Conservation (phyloP, 2,888 invertebrate species). For the Drosophila kambysellisi region DNA sequence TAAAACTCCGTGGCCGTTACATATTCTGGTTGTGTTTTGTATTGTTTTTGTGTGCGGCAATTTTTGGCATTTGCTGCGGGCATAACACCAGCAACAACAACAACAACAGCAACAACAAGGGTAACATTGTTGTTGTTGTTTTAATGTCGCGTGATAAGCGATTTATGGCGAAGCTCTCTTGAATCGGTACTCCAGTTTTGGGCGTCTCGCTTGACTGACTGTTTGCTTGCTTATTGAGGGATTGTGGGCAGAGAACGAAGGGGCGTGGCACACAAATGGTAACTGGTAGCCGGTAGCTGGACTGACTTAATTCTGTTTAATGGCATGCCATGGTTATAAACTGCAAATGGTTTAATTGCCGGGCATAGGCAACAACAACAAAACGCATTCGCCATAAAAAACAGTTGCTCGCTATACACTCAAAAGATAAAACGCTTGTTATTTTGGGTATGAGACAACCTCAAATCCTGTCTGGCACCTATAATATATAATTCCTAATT, state of each 20-base stretch:
- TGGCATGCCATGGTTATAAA: constrained; percentile 78
- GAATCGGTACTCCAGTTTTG: constrained; percentile 74
- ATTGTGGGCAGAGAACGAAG: constrained; percentile 16
- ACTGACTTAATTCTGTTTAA: constrained; percentile 77
- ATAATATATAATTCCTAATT: not conserved
- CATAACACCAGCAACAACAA: constrained; percentile 47
- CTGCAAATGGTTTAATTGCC: constrained; percentile 79
- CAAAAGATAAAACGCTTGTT: constrained; percentile 27
- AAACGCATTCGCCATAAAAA: constrained; percentile 46
- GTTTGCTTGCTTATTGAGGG: constrained; percentile 28
- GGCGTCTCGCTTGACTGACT: constrained; percentile 73
- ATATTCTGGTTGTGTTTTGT: constrained; percentile 63
- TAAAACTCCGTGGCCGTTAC: constrained; percentile 78
- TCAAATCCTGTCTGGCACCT: constrained; percentile 7
- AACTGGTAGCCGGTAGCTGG: constrained; percentile 20
- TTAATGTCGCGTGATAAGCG: constrained; percentile 81
- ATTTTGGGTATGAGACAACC: constrained; percentile 1
- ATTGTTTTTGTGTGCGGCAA: constrained; percentile 79
- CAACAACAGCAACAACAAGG: constrained; percentile 13
- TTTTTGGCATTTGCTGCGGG: constrained; percentile 79
- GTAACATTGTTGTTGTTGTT: constrained; percentile 52
- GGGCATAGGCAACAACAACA: constrained; percentile 44
- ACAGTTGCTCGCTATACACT: constrained; percentile 22
- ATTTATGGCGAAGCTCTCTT: constrained; percentile 78
- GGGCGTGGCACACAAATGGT: not conserved